These are phyloP conservation scores for Tetrax tetrax DNA, from an alignment of 2,113 vertebrate species.

Conservation along the genomic window DNA sequence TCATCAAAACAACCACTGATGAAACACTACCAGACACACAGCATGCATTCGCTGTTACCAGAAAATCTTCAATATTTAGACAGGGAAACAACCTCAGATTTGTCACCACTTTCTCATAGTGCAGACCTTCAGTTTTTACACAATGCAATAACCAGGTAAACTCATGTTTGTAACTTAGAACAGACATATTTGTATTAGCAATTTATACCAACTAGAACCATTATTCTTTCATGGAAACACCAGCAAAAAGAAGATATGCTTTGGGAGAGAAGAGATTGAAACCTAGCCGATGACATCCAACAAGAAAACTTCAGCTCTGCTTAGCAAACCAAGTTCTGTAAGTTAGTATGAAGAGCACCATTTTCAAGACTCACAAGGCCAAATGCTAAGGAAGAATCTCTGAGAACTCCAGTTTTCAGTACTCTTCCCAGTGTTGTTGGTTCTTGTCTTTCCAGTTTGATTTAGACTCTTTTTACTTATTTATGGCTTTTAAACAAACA, in stretches of 20 bases:
- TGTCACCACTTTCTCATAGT: neutral
- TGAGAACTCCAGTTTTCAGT: neutral
- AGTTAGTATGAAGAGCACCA: neutral
- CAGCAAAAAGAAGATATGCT: neutral
- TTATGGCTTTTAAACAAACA: neutral
- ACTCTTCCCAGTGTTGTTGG: neutral
- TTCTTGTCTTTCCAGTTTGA: neutral
- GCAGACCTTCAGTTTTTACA: neutral
- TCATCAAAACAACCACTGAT: neutral
- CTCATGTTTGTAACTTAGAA: neutral
- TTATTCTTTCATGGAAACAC: neutral
- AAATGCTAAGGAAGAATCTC: neutral
- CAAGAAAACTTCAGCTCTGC: neutral
- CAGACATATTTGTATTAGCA: neutral
- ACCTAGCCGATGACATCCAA: neutral
- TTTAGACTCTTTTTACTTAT: neutral
- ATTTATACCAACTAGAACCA: neutral
- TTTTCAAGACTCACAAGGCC: neutral
- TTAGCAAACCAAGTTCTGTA: neutral
- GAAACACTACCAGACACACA: neutral
- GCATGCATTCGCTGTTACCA: neutral
- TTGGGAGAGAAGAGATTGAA: neutral
- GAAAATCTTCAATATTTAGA: neutral
- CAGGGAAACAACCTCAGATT: neutral
- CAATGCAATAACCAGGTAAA: neutral